Percentiles rank a stretch among this genome's conserved stretches.
Conservation (phyloP, 2,888 invertebrate species). For the Trichopoda pennipes region DNA sequence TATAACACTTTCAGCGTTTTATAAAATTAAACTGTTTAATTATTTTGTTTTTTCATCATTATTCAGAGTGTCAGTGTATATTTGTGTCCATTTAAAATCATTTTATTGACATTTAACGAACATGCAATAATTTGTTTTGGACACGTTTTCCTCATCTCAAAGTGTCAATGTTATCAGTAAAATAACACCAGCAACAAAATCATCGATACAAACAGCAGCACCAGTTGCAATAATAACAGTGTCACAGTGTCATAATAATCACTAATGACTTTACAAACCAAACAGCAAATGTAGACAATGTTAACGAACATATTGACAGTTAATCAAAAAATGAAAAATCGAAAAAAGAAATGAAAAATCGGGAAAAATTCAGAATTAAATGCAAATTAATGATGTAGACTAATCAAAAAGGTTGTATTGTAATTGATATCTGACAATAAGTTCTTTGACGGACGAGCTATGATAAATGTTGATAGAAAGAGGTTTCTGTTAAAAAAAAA, state of each 20-base stretch:
- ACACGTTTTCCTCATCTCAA: slow-evolving; percentile 19
- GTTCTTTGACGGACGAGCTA: too few relatives aligned
- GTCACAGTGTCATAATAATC: slow-evolving; percentile 7
- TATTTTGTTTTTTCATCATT: slow-evolving; percentile 3
- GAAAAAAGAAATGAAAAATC: background rate
- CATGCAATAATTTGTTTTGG: slow-evolving; percentile 1
- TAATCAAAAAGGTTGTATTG: background rate
- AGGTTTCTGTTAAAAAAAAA: too few relatives aligned
- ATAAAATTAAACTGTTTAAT: slow-evolving; percentile 6
- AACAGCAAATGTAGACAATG: slow-evolving; percentile 14
- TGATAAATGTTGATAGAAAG: too few relatives aligned
- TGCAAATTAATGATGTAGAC: slow-evolving; percentile 12
- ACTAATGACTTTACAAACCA: background rate
- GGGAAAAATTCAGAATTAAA: background rate
- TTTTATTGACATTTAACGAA: background rate
- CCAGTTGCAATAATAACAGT: background rate
- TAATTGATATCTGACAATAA: too few relatives aligned
- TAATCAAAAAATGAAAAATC: slow-evolving; percentile 32
- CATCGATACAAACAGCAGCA: slow-evolving; percentile 15
- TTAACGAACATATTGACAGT: slow-evolving; percentile 14
- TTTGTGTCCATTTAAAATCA: slow-evolving; percentile 9
- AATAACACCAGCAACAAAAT: slow-evolving; percentile 43
- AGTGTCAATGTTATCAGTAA: slow-evolving; percentile 47
- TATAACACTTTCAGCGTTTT: background rate
- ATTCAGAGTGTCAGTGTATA: slow-evolving; percentile 27